phyloP scores from a whole-genome alignment of 1,140 invertebrate species.

The Manduca sexta region DNA sequence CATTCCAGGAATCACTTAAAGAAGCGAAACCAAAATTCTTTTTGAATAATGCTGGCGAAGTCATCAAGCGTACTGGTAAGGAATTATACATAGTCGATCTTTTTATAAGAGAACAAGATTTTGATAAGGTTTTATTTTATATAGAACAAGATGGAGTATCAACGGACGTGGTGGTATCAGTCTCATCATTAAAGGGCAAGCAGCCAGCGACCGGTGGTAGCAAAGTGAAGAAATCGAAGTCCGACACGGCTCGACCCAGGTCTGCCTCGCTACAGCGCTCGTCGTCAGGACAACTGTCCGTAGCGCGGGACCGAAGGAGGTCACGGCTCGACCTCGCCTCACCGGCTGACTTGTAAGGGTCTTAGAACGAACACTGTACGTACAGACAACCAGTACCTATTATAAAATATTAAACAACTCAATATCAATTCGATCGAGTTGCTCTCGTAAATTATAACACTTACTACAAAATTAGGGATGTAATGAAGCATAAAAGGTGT shows the following conservation, averaged over 20 bases:
- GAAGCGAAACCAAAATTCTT: slow-evolving; percentile 62
- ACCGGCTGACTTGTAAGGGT: slow-evolving; percentile 46
- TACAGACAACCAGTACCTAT: background rate
- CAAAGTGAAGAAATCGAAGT: slow-evolving; percentile 69
- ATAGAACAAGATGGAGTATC: slow-evolving; percentile 59
- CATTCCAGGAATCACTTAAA: slow-evolving; percentile 57
- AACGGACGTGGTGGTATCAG: slow-evolving; percentile 57
- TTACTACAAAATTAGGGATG: too few relatives aligned
- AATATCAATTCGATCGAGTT: too few relatives aligned
- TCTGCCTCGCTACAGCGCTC: slow-evolving; percentile 61
- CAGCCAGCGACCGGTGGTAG: slow-evolving; percentile 63
- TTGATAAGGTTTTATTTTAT: too few relatives aligned
- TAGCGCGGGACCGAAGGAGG: slow-evolving; percentile 40
- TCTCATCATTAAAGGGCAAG: slow-evolving; percentile 66
- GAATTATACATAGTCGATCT: too few relatives aligned
- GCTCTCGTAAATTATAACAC: too few relatives aligned
- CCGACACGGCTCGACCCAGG: slow-evolving; percentile 52
- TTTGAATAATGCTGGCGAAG: slow-evolving; percentile 63
- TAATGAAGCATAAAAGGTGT: too few relatives aligned
- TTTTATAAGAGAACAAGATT: too few relatives aligned
- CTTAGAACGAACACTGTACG: background rate
- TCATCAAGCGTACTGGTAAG: slow-evolving; percentile 61
- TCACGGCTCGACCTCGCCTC: slow-evolving; percentile 54
- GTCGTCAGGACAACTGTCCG: slow-evolving; percentile 56
- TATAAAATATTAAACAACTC: too few relatives aligned